Evolutionary conservation across 92 coral and sea anemone genomes (phyloP).

Genomic region (Isaurus tuberculatus): DNA sequence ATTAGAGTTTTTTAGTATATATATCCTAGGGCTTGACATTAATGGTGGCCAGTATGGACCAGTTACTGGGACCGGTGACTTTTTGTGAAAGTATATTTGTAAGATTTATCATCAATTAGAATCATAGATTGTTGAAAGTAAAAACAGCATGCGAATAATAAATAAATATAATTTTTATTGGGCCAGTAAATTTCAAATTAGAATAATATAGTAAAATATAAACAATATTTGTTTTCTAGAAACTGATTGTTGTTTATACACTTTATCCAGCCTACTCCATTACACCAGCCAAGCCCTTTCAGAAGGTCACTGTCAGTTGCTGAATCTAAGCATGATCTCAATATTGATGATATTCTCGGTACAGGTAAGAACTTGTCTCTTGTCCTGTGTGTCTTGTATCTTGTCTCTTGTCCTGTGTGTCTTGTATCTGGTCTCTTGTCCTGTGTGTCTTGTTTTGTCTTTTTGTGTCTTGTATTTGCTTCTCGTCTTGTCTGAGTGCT

Average conservation of each 20-base stretch:
- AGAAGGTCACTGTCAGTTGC: conserved; percentile 60
- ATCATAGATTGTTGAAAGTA: no score
- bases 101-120: no score
- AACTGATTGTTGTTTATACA: not conserved
- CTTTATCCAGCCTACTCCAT: conserved; percentile 28
- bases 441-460: not conserved
- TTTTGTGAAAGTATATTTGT: no score
- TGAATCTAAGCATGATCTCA: conserved; percentile 41
- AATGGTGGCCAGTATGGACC: no score
- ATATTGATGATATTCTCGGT: conserved; percentile 48
- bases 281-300: conserved; percentile 52
- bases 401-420: not conserved
- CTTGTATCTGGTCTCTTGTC: not conserved
- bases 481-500: no score
- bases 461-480: no score
- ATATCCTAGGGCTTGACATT: no score
- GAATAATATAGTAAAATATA: no score
- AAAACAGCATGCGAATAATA: not conserved
- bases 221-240: not conserved
- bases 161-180: no score
- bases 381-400: not conserved
- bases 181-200: no score
- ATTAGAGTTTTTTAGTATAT: no score
- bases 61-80: no score
- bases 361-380: conserved; percentile 37